These are phyloP conservation scores for Actenoides lindsayi DNA, from an alignment of 2,113 vertebrate genomes.

Conservation along the genomic window DNA sequence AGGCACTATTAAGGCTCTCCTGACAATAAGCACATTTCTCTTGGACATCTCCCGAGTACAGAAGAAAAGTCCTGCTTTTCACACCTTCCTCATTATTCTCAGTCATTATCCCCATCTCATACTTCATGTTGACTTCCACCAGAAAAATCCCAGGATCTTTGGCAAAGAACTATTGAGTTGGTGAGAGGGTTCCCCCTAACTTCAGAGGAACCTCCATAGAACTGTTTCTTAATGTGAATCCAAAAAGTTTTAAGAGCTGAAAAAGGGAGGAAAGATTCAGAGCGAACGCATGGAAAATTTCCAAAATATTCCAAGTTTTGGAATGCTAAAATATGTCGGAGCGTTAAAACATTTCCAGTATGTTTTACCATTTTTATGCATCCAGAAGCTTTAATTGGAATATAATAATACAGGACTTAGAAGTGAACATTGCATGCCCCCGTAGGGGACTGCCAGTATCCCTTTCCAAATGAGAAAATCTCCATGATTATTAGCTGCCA, in stretches of 20 bases:
- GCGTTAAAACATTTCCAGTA: slow-evolving; percentile 30
- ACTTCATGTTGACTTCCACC: neutral
- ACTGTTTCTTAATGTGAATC: neutral
- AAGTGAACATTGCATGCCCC: neutral
- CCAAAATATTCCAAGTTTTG: neutral
- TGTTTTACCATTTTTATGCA: slow-evolving; percentile 12
- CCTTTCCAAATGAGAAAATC: slow-evolving; percentile 5
- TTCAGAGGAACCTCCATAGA: neutral
- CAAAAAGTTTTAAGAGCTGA: neutral
- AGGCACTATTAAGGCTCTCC: neutral
- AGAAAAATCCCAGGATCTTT: neutral
- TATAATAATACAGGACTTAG: neutral
- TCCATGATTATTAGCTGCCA: neutral
- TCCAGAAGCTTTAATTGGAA: neutral
- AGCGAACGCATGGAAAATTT: neutral
- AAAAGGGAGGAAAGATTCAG: neutral
- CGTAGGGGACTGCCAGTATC: neutral
- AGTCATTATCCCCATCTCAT: neutral
- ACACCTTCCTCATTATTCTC: neutral
- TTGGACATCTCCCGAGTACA: neutral
- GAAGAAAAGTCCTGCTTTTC: neutral
- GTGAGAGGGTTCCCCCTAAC: neutral
- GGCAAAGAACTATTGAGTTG: neutral
- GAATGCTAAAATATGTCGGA: slow-evolving; percentile 26
- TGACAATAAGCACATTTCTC: neutral